Evolutionary conservation across 1,140 invertebrate genomes (phyloP).

Genomic region (Papilio polyxenes): DNA sequence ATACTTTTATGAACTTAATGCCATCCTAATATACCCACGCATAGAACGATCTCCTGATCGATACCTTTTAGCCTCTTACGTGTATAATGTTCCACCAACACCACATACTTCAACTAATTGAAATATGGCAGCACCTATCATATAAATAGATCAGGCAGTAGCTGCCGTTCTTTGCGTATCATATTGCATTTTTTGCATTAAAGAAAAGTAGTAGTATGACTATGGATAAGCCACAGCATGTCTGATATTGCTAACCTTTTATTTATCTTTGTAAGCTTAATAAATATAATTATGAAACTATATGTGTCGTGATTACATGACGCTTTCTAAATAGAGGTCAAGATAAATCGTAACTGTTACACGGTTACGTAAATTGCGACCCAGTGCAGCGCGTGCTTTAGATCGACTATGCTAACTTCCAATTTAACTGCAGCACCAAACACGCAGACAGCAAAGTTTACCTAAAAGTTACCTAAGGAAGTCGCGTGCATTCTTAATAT

Average conservation of each 20-base stretch:
- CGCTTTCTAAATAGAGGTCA: slow-evolving; percentile 14
- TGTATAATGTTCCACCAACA: too few relatives aligned
- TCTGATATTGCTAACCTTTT: too few relatives aligned
- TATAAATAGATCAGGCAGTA: too few relatives aligned
- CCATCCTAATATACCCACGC: background rate
- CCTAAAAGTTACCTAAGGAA: background rate
- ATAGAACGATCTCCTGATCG: background rate
- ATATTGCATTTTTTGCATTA: too few relatives aligned
- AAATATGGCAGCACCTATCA: too few relatives aligned
- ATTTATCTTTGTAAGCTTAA: background rate
- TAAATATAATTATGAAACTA: background rate
- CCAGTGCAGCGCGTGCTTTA: background rate
- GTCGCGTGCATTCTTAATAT: background rate
- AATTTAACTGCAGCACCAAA: background rate
- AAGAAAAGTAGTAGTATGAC: too few relatives aligned
- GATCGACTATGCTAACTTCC: slow-evolving; percentile 8
- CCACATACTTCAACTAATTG: too few relatives aligned
- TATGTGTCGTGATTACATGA: background rate
- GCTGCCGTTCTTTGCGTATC: too few relatives aligned
- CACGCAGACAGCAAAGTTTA: background rate
- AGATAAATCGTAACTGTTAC: slow-evolving; percentile 6
- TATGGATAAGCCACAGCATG: background rate
- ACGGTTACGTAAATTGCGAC: background rate
- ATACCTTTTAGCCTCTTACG: background rate
- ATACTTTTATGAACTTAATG: slow-evolving; percentile 17